Conservation (phyloP, 2,888 invertebrate genomes). For the Cryptophagus acutangulus region DNA sequence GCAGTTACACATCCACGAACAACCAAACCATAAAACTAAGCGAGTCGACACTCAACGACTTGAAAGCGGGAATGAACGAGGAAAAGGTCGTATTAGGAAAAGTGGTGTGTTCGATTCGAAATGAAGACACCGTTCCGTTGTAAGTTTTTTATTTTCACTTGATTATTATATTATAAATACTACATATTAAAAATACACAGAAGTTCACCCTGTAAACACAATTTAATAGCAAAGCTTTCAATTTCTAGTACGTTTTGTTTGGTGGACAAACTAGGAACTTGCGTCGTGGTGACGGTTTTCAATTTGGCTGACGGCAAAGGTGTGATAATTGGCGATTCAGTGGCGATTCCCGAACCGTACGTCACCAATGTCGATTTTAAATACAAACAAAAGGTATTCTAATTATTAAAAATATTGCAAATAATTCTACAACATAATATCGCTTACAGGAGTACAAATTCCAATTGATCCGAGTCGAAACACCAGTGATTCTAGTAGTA, state of each 20-base stretch:
- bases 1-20: slow-evolving; percentile 51
- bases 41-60: slow-evolving; percentile 50
- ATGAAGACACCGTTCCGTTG: slow-evolving; percentile 74
- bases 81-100: slow-evolving; percentile 68
- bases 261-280: slow-evolving; percentile 66
- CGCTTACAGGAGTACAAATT: slow-evolving; percentile 64
- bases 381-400: slow-evolving; percentile 53
- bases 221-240: too few species aligned
- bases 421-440: not conserved
- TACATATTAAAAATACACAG: too few species aligned
- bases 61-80: slow-evolving; percentile 61
- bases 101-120: slow-evolving; percentile 75
- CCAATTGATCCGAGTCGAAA: slow-evolving; percentile 72
- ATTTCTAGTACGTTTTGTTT: slow-evolving; percentile 77
- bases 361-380: slow-evolving; percentile 57
- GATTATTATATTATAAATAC: too few species aligned
- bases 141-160: slow-evolving; percentile 54
- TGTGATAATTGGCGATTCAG: slow-evolving; percentile 77
- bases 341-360: slow-evolving; percentile 74
- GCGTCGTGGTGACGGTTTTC: slow-evolving; percentile 74
- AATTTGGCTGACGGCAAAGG: slow-evolving; percentile 79
- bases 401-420: not conserved
- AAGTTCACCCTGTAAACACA: too few species aligned
- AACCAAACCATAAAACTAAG: slow-evolving; percentile 53
- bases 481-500: slow-evolving; percentile 67